These are phyloP conservation scores for Glossophaga mutica DNA, from an alignment of 2,797 vertebrate species.

Conservation along the genomic window DNA sequence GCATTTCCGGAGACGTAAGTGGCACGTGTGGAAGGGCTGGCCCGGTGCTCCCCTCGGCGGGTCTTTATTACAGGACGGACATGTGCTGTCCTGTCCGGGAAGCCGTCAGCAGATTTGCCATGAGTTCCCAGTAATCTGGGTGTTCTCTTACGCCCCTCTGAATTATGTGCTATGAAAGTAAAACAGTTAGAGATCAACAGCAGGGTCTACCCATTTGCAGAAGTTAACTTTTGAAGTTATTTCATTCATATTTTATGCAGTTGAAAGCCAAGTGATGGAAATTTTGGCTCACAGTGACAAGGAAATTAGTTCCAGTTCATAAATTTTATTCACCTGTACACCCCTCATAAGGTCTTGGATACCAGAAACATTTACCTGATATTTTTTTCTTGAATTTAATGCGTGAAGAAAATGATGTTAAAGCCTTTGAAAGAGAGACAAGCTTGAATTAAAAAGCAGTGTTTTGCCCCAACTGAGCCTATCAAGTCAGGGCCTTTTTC, in stretches of 20 bases:
- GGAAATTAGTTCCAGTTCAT: constrained; percentile 63
- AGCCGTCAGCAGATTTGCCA: background rate
- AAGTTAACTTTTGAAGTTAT: constrained; percentile 64
- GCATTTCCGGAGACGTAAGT: constrained; percentile 88
- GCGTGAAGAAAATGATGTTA: constrained; percentile 5
- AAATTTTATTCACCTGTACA: constrained; percentile 53
- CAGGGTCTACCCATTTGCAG: constrained; percentile 60
- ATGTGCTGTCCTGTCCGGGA: background rate
- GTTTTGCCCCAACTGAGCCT: constrained; percentile 45
- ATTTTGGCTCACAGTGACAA: constrained; percentile 47
- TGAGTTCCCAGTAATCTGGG: background rate
- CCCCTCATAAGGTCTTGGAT: constrained; percentile 38
- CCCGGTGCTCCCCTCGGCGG: background rate
- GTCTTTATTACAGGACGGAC: background rate
- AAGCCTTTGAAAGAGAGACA: constrained; percentile 1
- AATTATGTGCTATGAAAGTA: constrained; percentile 42
- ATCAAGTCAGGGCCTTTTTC: background rate
- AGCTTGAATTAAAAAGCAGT: background rate
- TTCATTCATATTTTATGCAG: constrained; percentile 57
- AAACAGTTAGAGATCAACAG: background rate
- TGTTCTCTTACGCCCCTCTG: background rate
- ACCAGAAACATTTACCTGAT: constrained; percentile 56
- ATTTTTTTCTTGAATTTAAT: constrained; percentile 63
- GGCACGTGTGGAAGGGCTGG: background rate
- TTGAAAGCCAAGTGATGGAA: constrained; percentile 62